Conservation (phyloP, 2,113 vertebrate species). For the Platichthys stellatus region DNA sequence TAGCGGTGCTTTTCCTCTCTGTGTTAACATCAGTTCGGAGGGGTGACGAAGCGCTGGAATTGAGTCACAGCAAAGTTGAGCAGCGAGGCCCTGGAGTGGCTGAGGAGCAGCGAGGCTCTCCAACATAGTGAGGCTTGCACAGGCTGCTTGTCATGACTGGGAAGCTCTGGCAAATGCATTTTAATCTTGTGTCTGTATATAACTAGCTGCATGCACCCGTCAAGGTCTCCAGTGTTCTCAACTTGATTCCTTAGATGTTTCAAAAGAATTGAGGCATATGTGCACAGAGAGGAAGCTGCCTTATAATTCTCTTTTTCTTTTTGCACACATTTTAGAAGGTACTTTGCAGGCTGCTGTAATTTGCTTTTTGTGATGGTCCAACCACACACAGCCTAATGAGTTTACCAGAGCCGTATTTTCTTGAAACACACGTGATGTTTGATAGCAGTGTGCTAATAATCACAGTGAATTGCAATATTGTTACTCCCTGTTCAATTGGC, state of each 20-base stretch:
- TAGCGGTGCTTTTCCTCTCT: constrained; percentile 58
- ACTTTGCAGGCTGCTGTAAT: not conserved
- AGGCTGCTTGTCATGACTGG: constrained; percentile 2
- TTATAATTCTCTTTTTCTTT: not conserved
- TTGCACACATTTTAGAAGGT: not conserved
- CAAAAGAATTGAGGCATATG: not conserved
- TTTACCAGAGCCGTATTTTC: no score
- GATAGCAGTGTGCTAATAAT: no score
- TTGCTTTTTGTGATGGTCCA: no score
- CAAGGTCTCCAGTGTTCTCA: not conserved
- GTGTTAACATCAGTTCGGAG: constrained; percentile 66
- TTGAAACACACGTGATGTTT: no score
- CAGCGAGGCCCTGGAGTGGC: not conserved
- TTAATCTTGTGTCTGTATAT: not conserved
- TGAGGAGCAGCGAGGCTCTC: constrained; percentile 13
- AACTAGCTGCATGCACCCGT: not conserved
- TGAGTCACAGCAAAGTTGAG: constrained; percentile 28
- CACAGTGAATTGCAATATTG: no score
- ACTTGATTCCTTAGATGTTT: not conserved
- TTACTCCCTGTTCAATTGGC: no score
- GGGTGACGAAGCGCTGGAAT: constrained; percentile 57
- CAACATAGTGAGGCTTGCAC: not conserved
- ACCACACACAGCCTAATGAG: no score
- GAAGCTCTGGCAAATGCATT: constrained; percentile 17
- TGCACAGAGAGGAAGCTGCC: not conserved